Conservation (phyloP, 2,797 vertebrate species). For the Siniperca undulata region DNA sequence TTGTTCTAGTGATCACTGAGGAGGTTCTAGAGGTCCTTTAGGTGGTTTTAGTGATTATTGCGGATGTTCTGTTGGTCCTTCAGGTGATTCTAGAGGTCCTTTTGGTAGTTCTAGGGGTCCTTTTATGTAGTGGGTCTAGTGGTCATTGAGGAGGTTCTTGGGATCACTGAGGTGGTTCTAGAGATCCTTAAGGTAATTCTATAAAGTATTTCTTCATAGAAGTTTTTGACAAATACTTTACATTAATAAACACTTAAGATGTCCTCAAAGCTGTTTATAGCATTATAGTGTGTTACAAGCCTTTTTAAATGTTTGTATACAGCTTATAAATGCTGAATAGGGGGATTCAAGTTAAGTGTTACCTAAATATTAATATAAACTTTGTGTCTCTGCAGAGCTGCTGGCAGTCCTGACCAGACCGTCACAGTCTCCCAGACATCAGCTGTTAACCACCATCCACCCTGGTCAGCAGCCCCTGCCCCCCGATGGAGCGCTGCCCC, state of each 20-base stretch:
- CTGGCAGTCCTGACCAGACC: conserved; percentile 50
- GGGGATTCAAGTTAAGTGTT: neutral
- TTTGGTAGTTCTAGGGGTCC: neutral
- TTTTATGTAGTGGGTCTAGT: too few species aligned
- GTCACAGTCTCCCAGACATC: conserved; percentile 54
- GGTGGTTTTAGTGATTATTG: too few species aligned
- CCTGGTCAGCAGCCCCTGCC: conserved; percentile 48
- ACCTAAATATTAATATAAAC: neutral
- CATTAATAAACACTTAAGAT: neutral
- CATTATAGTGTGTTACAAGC: neutral
- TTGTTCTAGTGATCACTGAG: neutral
- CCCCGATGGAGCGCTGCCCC: conserved; percentile 27
- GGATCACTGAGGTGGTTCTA: neutral
- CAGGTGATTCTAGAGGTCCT: too few species aligned
- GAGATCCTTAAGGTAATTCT: too few species aligned
- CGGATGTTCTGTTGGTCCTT: too few species aligned
- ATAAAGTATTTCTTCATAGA: neutral
- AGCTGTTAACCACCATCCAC: conserved; percentile 43
- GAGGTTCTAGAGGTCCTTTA: neutral
- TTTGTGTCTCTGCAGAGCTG: conserved; percentile 54
- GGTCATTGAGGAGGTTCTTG: neutral
- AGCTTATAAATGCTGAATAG: neutral
- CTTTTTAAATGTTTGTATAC: too few species aligned
- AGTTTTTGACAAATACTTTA: neutral
- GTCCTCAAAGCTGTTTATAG: neutral